A percentile compares a stretch with the other conserved stretches of the same genome.
These are phyloP conservation scores for Henricia sp. DNA, from an alignment of 53 echinoderm and acorn worm genomes.

Conservation along the genomic window DNA sequence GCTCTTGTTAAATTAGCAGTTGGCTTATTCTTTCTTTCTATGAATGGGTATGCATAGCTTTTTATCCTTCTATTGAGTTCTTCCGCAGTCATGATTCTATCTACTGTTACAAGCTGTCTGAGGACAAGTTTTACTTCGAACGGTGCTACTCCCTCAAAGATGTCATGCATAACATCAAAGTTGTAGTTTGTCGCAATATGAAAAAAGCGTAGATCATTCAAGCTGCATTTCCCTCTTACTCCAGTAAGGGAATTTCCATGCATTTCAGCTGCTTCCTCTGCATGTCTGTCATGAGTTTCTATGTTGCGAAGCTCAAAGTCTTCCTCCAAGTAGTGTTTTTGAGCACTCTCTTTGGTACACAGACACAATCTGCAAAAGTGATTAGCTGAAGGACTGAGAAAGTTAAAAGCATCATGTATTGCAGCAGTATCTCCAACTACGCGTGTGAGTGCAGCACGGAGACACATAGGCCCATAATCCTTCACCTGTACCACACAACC, in stretches of 20 bases:
- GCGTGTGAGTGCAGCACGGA: conserved; percentile 61
- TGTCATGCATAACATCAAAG: conserved; percentile 67
- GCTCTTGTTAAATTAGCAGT: conserved; percentile 1
- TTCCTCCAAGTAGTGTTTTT: conserved; percentile 59
- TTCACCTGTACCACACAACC: conserved; percentile 36
- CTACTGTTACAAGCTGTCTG: conserved; percentile 46
- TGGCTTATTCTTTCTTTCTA: conserved; percentile 71
- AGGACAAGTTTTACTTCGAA: conserved; percentile 73
- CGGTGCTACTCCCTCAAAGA: conserved; percentile 72
- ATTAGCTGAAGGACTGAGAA: conserved; percentile 77
- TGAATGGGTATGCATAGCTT: conserved; percentile 54
- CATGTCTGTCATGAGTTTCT: not conserved
- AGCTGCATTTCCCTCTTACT: conserved; percentile 14
- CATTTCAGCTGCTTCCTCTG: conserved; percentile 44
- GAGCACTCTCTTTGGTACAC: conserved; percentile 38
- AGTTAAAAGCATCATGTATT: conserved; percentile 71
- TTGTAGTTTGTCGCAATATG: conserved; percentile 62
- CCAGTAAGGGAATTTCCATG: not conserved
- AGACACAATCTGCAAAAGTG: conserved; percentile 66
- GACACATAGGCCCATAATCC: not conserved
- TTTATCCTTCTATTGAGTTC: conserved; percentile 59
- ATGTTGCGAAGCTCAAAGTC: conserved; percentile 68
- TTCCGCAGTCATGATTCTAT: conserved; percentile 35
- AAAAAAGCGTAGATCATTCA: conserved; percentile 64
- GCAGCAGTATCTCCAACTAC: conserved; percentile 67